These are phyloP conservation scores for Selenia dentaria DNA, from an alignment of 2,888 invertebrate genomes.

Conservation along the genomic window DNA sequence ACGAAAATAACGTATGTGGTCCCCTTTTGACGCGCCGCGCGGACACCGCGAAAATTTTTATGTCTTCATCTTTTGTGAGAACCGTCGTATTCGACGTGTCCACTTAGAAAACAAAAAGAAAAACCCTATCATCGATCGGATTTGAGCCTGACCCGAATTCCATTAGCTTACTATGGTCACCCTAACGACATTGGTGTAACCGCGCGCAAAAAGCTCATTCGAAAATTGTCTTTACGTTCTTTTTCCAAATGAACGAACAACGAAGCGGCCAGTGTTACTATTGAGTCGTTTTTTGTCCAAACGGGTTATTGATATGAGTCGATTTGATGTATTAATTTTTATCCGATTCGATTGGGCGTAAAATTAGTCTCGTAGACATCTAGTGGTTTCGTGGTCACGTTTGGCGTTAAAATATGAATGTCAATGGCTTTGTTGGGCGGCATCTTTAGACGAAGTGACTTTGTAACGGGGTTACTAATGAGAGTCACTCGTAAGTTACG, in stretches of 20 bases:
- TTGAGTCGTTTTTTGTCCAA: constrained; percentile 62
- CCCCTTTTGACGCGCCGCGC: constrained; percentile 74
- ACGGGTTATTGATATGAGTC: constrained; percentile 42
- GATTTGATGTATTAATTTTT: constrained; percentile 78
- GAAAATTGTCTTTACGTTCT: constrained; percentile 64
- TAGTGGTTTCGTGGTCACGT: constrained; percentile 72
- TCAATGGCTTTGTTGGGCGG: constrained; percentile 69
- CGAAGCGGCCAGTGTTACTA: constrained; percentile 40
- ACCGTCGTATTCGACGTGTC: constrained; percentile 55
- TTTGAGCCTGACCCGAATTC: constrained; percentile 62
- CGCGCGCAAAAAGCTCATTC: constrained; percentile 66
- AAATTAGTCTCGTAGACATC: constrained; percentile 72
- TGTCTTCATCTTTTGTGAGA: constrained; percentile 81
- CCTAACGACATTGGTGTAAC: constrained; percentile 75
- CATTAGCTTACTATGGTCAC: constrained; percentile 65
- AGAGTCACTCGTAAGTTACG: constrained; percentile 68
- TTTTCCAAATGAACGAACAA: constrained; percentile 59
- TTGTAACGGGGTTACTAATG: constrained; percentile 70
- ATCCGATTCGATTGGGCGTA: constrained; percentile 76
- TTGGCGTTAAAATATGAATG: constrained; percentile 76
- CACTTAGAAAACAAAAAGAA: constrained; percentile 44
- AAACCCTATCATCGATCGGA: constrained; percentile 56
- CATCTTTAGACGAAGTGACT: constrained; percentile 59
- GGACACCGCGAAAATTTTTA: constrained; percentile 68
- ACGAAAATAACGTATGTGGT: constrained; percentile 77